Conservation (phyloP, 2,888 invertebrate genomes). For the Lasioglossum marginatum region DNA sequence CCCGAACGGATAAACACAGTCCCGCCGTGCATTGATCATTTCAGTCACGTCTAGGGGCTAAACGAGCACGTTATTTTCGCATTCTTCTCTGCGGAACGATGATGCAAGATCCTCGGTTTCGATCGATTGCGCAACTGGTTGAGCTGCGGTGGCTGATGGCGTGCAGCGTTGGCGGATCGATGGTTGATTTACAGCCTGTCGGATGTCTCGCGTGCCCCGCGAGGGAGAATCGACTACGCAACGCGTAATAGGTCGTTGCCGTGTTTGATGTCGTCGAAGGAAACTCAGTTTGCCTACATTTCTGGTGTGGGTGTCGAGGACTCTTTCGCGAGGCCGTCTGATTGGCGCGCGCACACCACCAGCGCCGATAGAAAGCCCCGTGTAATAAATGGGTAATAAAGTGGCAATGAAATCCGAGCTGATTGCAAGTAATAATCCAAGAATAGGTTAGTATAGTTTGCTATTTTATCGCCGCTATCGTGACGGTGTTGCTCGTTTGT, state of each 20-base stretch:
- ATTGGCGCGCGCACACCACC: not conserved
- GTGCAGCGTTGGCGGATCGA: conserved; percentile 54
- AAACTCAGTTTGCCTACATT: conserved; percentile 19
- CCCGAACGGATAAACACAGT: not conserved
- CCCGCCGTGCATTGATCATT: not conserved
- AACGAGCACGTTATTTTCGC: conserved; percentile 14
- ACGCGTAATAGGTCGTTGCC: conserved; percentile 50
- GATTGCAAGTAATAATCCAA: conserved; percentile 9
- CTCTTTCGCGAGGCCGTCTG: not conserved
- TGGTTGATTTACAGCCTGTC: conserved; percentile 53
- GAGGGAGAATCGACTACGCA: conserved; percentile 46
- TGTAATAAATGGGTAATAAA: conserved; percentile 12
- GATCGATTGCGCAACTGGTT: conserved; percentile 41
- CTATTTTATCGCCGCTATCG: conserved; percentile 11
- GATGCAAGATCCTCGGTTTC: conserved; percentile 34
- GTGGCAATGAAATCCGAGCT: conserved; percentile 31
- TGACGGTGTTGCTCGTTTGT: not conserved
- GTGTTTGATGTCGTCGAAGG: conserved; percentile 17
- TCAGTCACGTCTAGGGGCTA: not conserved
- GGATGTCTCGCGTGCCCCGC: conserved; percentile 45
- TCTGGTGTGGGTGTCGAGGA: conserved; percentile 38
- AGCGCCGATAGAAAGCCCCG: conserved; percentile 1
- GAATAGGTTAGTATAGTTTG: conserved; percentile 24
- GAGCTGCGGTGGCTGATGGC: conserved; percentile 21
- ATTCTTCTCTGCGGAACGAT: not conserved